Percentiles rank a stretch among this genome's conserved stretches.
phyloP scores from a whole-genome alignment of 2,888 invertebrate species.

The Sarcophaga subvicina region DNA sequence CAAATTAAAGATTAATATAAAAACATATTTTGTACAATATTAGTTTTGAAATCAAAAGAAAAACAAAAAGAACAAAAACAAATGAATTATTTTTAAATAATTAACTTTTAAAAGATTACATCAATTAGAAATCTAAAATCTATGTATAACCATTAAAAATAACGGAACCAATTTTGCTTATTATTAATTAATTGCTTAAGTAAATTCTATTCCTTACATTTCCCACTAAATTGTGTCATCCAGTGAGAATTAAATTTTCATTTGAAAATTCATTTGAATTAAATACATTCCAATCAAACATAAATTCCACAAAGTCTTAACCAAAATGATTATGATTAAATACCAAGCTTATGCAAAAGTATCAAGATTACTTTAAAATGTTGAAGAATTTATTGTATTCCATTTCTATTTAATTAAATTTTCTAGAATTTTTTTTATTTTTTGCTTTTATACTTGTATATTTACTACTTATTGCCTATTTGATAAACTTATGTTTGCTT shows the following conservation, averaged over 20 bases:
- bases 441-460: background rate
- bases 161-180: conserved; percentile 53
- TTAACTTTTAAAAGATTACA: conserved; percentile 45
- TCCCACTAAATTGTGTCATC: too few relatives aligned
- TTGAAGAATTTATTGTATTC: background rate
- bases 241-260: too few relatives aligned
- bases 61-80: background rate
- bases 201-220: background rate
- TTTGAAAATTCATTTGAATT: too few relatives aligned
- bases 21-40: conserved; percentile 55
- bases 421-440: background rate
- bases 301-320: too few relatives aligned
- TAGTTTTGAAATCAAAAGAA: conserved; percentile 41
- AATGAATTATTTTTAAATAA: conserved; percentile 15
- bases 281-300: too few relatives aligned
- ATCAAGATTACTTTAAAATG: too few relatives aligned
- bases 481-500: conserved; percentile 17
- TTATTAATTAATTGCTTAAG: conserved; percentile 29
- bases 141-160: conserved; percentile 2
- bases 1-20: conserved; percentile 8
- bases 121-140: conserved; percentile 43
- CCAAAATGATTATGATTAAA: too few relatives aligned
- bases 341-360: too few relatives aligned
- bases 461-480: conserved; percentile 3
- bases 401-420: background rate